Evolutionary conservation across 1,140 invertebrate genomes (phyloP), one percentile per base, ranked within the genome.

Genomic region (Drosophila biarmipes): DNA sequence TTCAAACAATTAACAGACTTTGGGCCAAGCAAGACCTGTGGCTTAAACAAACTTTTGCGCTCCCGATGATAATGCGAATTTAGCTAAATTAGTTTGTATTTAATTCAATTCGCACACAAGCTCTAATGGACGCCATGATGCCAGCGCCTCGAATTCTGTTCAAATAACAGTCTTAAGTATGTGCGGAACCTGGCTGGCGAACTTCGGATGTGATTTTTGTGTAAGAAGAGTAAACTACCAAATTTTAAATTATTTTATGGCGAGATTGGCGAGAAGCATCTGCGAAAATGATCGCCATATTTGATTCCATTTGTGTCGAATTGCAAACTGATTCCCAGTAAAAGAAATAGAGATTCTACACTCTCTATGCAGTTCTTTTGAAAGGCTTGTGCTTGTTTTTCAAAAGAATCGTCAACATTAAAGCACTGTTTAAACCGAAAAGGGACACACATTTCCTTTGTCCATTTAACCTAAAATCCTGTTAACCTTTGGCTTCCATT

Each of bases 71-170:
- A 52, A 61, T 71, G 75, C 73, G 62, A 84, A 87, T 76, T 73
- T 68, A 66, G 57, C 45, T 68, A 62, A 89, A 87, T 89, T 87
- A 84, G 84, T 73, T 82, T 54, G 63, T 89, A 84, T 90, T 87
- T 89, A 89, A 87, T 89, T 79, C 72, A 77, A 87, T 87, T 87
- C 49, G 63, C 85, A 89, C 31, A 48, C 35, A 54, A 55, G 37
- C 66, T 56, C 56, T 73, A 84, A 89, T 80, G 53, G 19, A 45
- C 45, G 61, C 59, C 59, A 74, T 45, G 72, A 52, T 76, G 72
- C 73, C 73, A 66, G 19, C 34, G 12, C 12, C 19, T 45, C 48
- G 35, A 31, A 51, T 52, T 63, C 56, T 63, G 37, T 73, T 61
- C 19, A 27, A 62, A 73, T 54, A 73, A 63, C 31, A 73, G 52